Evolutionary conservation across 2,797 vertebrate species (phyloP), one percentile per base, ranked within the genome.

Genomic region (Heliangelus exortis): DNA sequence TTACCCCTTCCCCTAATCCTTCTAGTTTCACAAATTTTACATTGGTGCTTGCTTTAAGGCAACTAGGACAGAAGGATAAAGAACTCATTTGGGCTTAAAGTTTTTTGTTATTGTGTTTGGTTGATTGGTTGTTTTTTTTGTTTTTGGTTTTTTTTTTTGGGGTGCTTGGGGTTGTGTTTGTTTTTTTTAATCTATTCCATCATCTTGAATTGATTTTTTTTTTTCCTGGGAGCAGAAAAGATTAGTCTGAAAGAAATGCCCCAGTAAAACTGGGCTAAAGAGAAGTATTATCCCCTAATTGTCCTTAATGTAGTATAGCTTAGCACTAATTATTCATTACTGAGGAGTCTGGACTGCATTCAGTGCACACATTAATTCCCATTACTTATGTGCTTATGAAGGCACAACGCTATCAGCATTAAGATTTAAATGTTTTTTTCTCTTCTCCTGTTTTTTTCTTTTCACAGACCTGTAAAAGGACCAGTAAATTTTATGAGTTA

Each of bases 251-350:
- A 90, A 84, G 12, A 90, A 84, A 79, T 55, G 57, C 23, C 43
- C 17, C 28, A 53, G 53, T 57, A 84, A 77, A 92, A 58, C 21
- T 41, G 31, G n/a, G 7, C 19, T 95, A 81, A 85, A 48, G 21
- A 75, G 45, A 83, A 77, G 16, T 41, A 63, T 80, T 92, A 77
- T 65, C 21, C 41, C 17, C 48, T 83, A 83, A 89, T 17, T 31
- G 12, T 87, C 45, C 25, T 74, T 95, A 68, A 87, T 81, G 53
- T 39, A 39, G 22, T 25, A 51, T 51, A 89, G 29, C 65, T 93
- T 74, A 74, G n/a, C 72, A 61, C 29, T 92, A 85, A 90, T 96
- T 47, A 65, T 29, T 90, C 36, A 62, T 58, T 94, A 45, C 34
- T 66, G 21, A 66, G 63, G 74, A 81, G n/a, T 36, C 55, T 86